phyloP scores from a whole-genome alignment of 1,140 invertebrate genomes.

The Penaeus chinensis region DNA sequence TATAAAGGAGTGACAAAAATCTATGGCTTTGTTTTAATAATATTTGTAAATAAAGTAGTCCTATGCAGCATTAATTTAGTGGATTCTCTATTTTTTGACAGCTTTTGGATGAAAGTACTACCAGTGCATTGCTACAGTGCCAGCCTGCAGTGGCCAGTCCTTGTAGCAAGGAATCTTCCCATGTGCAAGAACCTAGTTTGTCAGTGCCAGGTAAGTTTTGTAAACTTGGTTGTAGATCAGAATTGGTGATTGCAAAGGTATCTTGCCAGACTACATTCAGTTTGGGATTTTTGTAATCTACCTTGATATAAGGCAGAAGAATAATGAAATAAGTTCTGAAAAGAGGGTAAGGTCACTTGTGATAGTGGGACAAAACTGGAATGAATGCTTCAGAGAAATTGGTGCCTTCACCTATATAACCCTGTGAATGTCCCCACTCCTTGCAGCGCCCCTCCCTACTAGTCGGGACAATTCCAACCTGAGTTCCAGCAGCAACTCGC shows the following conservation, averaged over 20 bases:
- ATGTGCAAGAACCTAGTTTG: background rate
- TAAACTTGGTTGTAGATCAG: background rate
- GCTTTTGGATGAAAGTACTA: slow-evolving; percentile 44
- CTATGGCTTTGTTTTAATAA: too few relatives aligned
- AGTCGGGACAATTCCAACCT: slow-evolving; percentile 23
- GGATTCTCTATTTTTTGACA: slow-evolving; percentile 12
- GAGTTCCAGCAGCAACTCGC: slow-evolving; percentile 27
- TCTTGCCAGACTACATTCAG: too few relatives aligned
- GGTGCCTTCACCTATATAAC: too few relatives aligned
- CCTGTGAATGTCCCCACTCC: background rate
- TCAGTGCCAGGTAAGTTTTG: background rate
- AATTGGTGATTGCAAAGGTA: too few relatives aligned
- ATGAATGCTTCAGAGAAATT: too few relatives aligned
- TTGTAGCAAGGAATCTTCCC: slow-evolving; percentile 2
- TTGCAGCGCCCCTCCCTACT: background rate
- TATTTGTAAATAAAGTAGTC: too few relatives aligned
- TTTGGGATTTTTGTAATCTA: too few relatives aligned
- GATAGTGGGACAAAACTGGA: too few relatives aligned
- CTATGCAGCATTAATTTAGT: background rate
- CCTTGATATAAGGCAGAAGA: too few relatives aligned
- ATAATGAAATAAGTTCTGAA: too few relatives aligned
- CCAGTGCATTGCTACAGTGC: slow-evolving; percentile 24
- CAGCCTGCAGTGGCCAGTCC: background rate
- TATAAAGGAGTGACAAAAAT: too few relatives aligned
- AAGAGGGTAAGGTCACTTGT: too few relatives aligned